Evolutionary conservation across 2,113 vertebrate genomes (phyloP).

Genomic region (Coregonus clupeaformis): DNA sequence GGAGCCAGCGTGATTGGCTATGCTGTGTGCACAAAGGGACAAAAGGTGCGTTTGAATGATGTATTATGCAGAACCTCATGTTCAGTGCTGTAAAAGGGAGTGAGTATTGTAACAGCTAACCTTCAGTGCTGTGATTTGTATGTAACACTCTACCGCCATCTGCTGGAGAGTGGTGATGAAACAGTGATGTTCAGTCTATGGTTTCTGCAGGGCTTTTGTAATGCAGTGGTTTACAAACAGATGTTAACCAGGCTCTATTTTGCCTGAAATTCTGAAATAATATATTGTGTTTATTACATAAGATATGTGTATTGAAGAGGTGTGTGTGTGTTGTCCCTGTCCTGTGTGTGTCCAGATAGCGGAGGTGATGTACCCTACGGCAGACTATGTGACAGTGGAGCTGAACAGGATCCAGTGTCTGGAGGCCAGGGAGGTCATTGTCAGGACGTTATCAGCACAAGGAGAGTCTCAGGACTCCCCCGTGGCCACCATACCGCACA

Average conservation of each 20-base stretch:
- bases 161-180: conserved; percentile 51
- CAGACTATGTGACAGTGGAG: conserved; percentile 82
- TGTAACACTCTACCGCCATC: conserved; percentile 61
- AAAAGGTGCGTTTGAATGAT: conserved; percentile 80
- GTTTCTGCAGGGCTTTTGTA: conserved; percentile 17
- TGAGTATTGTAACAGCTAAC: background rate
- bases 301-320: background rate
- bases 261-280: background rate
- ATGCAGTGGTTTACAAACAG: conserved; percentile 2
- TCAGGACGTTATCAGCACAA: conserved; percentile 90
- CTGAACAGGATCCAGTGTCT: conserved; percentile 82
- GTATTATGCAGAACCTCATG: background rate
- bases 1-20: conserved; percentile 92
- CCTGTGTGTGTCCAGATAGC: conserved; percentile 77
- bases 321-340: background rate
- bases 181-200: conserved; percentile 5
- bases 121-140: conserved; percentile 5
- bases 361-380: conserved; percentile 86
- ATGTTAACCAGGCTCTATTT: background rate
- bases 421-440: conserved; percentile 85
- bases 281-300: background rate
- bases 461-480: conserved; percentile 92
- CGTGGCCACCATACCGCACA: conserved; percentile 80
- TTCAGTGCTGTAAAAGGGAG: background rate
- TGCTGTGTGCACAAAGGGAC: conserved; percentile 89